Base-by-base conservation (phyloP, 1,140 invertebrate species). In the Riptortus pedestris region DNA sequence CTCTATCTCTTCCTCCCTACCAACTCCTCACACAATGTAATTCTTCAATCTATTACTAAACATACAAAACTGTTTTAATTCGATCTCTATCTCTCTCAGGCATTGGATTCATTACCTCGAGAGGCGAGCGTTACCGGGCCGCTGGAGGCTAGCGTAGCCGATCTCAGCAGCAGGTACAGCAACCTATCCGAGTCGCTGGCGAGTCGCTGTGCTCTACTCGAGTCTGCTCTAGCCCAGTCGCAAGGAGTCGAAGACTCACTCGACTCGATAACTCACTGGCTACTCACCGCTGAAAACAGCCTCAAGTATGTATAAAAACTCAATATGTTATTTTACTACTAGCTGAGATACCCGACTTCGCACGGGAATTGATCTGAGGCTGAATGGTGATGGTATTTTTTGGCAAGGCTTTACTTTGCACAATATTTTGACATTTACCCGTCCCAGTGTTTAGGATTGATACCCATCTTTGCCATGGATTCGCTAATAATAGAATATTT, bases 211-310 rank as follows among this genome's bases (percentile, higher is more conserved):
- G 83, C 88, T 67, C 82, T 86, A 47, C 75, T 97, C 51, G 92
- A 96, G 69, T 88, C 87, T 0, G 91, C 92, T 0, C 76, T 96
- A 31, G 84, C 94, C 5, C 90, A 95, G 74, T 92, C 90, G 60
- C 93, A 96, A 76, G 92, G 90, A n/a, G 86, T 96, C 12, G 90
- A 95, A 73, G 91, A 95, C 73, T 90, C 91, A 9, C 78, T 96
- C 0, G 91, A 96, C 70, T 83, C 86, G 60, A 80, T 96, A 9
- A 83, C 89, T 4, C 74, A 79, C 52, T 96, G 93, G 93, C 76
- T 96, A 31, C 86, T 85, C 65, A 84, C 86, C 67, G 85, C 87
- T 9, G 92, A 96, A 72, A 85, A 81, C 67, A 84, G 86, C 70
- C 84, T 89, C 72, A 92, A 91, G 82, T 84, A 67, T 78, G 79